These are phyloP conservation scores for Rattus rattus DNA, from an alignment of 2,113 vertebrate species.

Conservation along the genomic window DNA sequence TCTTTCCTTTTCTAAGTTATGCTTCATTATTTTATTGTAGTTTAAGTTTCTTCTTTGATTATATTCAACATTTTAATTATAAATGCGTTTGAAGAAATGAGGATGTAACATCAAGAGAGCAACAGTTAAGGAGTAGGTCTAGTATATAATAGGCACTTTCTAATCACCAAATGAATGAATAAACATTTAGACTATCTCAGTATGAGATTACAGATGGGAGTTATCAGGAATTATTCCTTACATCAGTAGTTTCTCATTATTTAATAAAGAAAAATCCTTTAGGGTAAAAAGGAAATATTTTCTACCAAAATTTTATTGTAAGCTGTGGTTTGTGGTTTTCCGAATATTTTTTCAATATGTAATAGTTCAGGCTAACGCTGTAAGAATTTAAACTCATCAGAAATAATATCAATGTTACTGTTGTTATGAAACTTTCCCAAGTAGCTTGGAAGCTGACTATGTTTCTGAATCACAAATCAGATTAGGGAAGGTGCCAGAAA, in stretches of 20 bases:
- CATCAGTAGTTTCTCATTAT: neutral
- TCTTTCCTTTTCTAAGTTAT: neutral
- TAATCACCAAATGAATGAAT: neutral
- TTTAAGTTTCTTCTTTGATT: conserved; percentile 7
- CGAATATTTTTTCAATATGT: neutral
- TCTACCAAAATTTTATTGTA: neutral
- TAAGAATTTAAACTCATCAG: neutral
- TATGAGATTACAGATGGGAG: neutral
- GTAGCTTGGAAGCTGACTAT: neutral
- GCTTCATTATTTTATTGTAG: neutral
- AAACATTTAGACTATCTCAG: neutral
- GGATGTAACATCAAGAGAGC: neutral
- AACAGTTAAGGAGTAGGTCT: neutral
- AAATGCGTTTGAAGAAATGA: neutral
- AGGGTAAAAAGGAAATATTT: neutral
- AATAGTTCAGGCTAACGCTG: neutral
- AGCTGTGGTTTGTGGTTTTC: neutral
- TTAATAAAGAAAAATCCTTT: neutral
- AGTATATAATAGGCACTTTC: neutral
- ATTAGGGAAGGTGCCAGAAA: neutral
- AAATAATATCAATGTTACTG: neutral
- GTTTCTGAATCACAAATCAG: neutral
- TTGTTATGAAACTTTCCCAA: neutral
- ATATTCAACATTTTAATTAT: neutral
- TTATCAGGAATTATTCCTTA: neutral